Conservation (phyloP, 2,888 invertebrate species). For the Didymodactylos carnosus region DNA sequence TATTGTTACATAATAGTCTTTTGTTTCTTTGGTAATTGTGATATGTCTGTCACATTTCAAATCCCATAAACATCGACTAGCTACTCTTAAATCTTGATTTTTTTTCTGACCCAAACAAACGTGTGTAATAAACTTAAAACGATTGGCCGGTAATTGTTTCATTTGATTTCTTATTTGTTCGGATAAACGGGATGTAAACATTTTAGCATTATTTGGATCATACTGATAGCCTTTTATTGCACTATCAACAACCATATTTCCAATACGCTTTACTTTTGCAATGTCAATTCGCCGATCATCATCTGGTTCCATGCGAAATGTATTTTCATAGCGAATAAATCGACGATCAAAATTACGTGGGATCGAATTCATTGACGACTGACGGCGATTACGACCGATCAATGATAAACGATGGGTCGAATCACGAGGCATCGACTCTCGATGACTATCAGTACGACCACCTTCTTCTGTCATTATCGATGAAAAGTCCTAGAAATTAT, state of each 20-base stretch:
- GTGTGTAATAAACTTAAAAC: constrained; percentile 18
- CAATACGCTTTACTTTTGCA: constrained; percentile 15
- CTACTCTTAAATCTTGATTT: constrained; percentile 17
- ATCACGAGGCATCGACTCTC: too few relatives aligned
- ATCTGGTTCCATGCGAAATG: constrained; percentile 3
- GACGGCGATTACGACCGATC: neutral
- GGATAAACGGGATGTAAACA: constrained; percentile 16
- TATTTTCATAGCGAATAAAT: constrained; percentile 2
- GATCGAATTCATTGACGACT: neutral
- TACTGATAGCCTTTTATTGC: constrained; percentile 16
- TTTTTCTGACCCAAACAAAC: constrained; percentile 18
- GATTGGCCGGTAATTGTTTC: constrained; percentile 16
- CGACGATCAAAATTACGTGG: neutral
- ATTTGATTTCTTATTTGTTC: constrained; percentile 17
- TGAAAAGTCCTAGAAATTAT: too few relatives aligned
- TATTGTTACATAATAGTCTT: neutral
- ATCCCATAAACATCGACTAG: constrained; percentile 19
- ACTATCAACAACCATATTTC: constrained; percentile 16
- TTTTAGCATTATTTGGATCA: constrained; percentile 16
- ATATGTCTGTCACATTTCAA: neutral
- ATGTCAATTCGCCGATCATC: constrained; percentile 10
- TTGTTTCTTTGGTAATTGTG: neutral
- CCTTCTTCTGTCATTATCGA: too few relatives aligned
- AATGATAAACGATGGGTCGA: too few relatives aligned
- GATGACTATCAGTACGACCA: too few relatives aligned